phyloP scores from a whole-genome alignment of 2,113 vertebrate genomes.

The Tyrannus savana region DNA sequence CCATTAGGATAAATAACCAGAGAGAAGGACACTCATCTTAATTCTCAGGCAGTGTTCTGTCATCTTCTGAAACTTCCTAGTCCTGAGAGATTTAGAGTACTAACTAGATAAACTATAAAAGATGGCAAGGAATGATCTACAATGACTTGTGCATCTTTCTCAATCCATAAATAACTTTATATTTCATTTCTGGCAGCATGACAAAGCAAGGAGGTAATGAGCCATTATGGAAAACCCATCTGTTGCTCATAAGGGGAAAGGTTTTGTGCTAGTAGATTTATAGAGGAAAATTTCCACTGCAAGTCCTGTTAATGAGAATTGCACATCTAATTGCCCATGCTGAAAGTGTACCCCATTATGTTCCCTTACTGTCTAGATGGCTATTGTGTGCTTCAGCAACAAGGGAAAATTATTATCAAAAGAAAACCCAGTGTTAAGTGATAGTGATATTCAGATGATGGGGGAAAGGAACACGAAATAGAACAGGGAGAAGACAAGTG shows the following conservation, averaged over 20 bases:
- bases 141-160: constrained; percentile 76
- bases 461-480: background rate
- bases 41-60: constrained; percentile 53
- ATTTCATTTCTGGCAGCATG: constrained; percentile 76
- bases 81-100: constrained; percentile 56
- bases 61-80: constrained; percentile 67
- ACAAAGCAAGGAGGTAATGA: constrained; percentile 77
- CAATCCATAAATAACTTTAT: constrained; percentile 79
- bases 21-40: constrained; percentile 68
- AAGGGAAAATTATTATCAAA: constrained; percentile 28
- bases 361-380: constrained; percentile 51
- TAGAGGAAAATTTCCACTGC: constrained; percentile 61
- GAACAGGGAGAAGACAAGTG: background rate
- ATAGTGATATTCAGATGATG: background rate
- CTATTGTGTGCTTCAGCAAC: background rate
- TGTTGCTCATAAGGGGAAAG: constrained; percentile 78
- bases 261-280: constrained; percentile 62
- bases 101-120: constrained; percentile 75
- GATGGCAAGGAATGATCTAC: constrained; percentile 67
- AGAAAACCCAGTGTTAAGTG: background rate
- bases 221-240: constrained; percentile 80
- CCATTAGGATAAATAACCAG: constrained; percentile 52
- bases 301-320: constrained; percentile 71
- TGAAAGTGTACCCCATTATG: constrained; percentile 63
- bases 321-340: constrained; percentile 69